These are phyloP conservation scores for Agonopterix subpropinquella DNA, from an alignment of 2,888 invertebrate genomes.

Conservation along the genomic window DNA sequence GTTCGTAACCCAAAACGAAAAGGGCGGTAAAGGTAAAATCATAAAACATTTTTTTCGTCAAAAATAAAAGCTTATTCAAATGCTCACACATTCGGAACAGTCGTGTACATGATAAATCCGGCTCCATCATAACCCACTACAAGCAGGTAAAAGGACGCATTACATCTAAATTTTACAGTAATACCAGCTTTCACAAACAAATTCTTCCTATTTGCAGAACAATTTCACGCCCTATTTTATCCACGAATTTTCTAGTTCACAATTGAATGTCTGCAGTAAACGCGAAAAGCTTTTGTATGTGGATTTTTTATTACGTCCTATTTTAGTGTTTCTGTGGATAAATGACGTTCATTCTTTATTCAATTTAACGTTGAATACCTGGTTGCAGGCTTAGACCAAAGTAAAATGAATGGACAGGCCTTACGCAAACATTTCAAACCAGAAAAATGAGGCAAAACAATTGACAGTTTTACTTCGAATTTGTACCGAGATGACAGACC, in stretches of 20 bases:
- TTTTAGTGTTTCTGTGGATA: constrained; percentile 50
- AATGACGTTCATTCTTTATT: constrained; percentile 55
- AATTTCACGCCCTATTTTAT: constrained; percentile 72
- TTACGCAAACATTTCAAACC: too few relatives aligned
- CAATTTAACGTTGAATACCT: constrained; percentile 37
- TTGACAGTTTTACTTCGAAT: too few relatives aligned
- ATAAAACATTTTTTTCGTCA: constrained; percentile 1
- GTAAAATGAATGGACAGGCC: too few relatives aligned
- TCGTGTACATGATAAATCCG: constrained; percentile 39
- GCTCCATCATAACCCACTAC: constrained; percentile 31
- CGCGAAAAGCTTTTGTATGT: constrained; percentile 44
- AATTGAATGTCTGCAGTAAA: constrained; percentile 58
- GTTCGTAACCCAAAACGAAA: too few relatives aligned
- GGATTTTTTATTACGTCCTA: constrained; percentile 52
- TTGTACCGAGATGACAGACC: too few relatives aligned
- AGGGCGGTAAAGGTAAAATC: too few relatives aligned
- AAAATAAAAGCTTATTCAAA: constrained; percentile 13
- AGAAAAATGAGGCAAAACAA: too few relatives aligned
- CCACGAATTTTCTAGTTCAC: constrained; percentile 53
- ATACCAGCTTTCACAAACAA: constrained; percentile 59
- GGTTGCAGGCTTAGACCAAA: too few relatives aligned
- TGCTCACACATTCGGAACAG: constrained; percentile 26
- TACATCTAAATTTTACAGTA: constrained; percentile 54
- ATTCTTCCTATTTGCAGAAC: constrained; percentile 57
- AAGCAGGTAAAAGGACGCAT: constrained; percentile 36